Percentiles rank a stretch among this genome's conserved stretches.
Conservation (phyloP, 2,888 invertebrate species). For the Eupithecia pulchellata region DNA sequence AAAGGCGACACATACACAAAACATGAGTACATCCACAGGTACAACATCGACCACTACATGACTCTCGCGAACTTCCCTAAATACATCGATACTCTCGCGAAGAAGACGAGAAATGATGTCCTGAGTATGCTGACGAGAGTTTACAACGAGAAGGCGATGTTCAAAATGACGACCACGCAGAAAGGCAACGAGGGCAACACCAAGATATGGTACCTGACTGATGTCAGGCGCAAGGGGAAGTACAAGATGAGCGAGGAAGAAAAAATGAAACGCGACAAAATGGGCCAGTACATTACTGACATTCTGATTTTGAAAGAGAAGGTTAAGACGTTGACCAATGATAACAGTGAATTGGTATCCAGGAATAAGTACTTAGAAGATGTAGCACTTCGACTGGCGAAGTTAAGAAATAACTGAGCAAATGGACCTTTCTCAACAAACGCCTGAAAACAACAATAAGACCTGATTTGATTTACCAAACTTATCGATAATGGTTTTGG, state of each 20-base stretch:
- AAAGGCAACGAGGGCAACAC: conserved; percentile 57
- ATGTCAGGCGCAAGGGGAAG: conserved; percentile 45
- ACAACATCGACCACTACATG: conserved; percentile 60
- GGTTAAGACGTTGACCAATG: conserved; percentile 40
- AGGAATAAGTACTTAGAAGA: conserved; percentile 46
- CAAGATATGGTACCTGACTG: conserved; percentile 56
- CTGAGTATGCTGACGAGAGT: conserved; percentile 56
- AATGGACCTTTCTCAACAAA: neutral
- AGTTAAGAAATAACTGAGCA: conserved; percentile 32
- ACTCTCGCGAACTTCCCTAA: conserved; percentile 55
- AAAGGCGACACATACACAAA: conserved; percentile 46
- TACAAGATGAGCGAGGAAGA: conserved; percentile 45
- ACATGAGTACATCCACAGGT: conserved; percentile 59
- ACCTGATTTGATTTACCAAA: neutral
- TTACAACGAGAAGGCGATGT: conserved; percentile 59
- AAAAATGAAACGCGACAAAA: conserved; percentile 47
- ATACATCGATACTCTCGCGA: conserved; percentile 56
- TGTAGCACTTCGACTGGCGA: conserved; percentile 42
- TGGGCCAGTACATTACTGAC: conserved; percentile 43
- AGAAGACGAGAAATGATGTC: conserved; percentile 52
- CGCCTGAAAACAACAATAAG: neutral
- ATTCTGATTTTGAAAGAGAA: conserved; percentile 47
- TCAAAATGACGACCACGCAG: conserved; percentile 59
- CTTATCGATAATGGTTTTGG: neutral
- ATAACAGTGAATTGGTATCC: conserved; percentile 43